Evolutionary conservation across 1,140 invertebrate genomes (phyloP).

Genomic region (Habropoda laboriosa): DNA sequence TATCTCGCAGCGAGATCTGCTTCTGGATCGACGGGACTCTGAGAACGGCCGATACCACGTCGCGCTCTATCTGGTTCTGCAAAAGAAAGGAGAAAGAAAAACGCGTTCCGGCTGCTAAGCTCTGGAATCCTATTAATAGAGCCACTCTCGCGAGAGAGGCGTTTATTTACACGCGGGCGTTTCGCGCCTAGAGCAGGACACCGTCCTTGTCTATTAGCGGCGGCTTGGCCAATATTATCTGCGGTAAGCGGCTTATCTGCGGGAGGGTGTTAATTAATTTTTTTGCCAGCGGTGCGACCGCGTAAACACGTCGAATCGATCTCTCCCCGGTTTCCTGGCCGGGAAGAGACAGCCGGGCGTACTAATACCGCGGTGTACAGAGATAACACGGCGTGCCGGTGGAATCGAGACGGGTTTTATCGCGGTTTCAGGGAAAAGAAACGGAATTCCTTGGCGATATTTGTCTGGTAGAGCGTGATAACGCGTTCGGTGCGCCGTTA

Average conservation of each 20-base stretch:
- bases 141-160: constrained; percentile 63
- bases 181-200: constrained; percentile 32
- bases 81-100: too few species aligned
- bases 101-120: constrained; percentile 62
- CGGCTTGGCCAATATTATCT: constrained; percentile 33
- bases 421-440: background rate
- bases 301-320: constrained; percentile 53
- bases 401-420: constrained; percentile 25
- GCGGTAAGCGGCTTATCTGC: constrained; percentile 56
- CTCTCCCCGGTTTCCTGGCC: background rate
- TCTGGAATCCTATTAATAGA: constrained; percentile 68
- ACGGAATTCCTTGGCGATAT: constrained; percentile 24
- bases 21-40: constrained; percentile 58
- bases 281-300: constrained; percentile 1
- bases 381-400: constrained; percentile 9
- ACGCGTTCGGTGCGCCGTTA: constrained; percentile 25
- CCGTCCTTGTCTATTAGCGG: constrained; percentile 57
- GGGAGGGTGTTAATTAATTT: constrained; percentile 64
- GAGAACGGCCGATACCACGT: constrained; percentile 41
- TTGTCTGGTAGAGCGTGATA: constrained; percentile 24
- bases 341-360: constrained; percentile 10
- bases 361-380: constrained; percentile 1
- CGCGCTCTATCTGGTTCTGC: constrained; percentile 53
- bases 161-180: constrained; percentile 60
- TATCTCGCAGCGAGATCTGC: constrained; percentile 58